A percentile compares a stretch with the other conserved stretches of the same genome.
These are phyloP conservation scores for Erebia aethiops DNA, from an alignment of 2,888 invertebrate genomes.

Conservation along the genomic window DNA sequence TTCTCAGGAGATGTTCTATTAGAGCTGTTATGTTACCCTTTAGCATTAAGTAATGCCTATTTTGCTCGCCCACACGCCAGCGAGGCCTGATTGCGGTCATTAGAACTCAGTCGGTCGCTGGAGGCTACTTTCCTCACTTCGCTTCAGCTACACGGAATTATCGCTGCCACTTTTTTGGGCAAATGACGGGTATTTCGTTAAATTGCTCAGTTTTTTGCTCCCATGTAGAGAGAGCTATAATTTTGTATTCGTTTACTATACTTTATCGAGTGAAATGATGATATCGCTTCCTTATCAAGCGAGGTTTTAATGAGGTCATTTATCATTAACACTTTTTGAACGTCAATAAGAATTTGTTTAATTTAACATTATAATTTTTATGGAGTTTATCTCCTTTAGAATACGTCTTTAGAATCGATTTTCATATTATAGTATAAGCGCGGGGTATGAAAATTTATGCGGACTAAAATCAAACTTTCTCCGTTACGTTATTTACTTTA, in stretches of 20 bases:
- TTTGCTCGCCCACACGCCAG: constrained; percentile 1
- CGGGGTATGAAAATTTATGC: too few relatives aligned
- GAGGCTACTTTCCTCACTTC: constrained; percentile 27
- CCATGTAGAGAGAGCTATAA: neutral
- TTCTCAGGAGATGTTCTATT: too few relatives aligned
- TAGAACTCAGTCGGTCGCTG: constrained; percentile 24
- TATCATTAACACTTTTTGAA: neutral
- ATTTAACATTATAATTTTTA: too few relatives aligned
- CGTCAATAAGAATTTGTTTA: too few relatives aligned
- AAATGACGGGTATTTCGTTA: constrained; percentile 16
- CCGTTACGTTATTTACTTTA: too few relatives aligned
- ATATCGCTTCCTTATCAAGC: neutral
- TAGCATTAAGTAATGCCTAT: neutral
- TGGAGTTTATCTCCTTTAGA: too few relatives aligned
- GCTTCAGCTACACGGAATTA: constrained; percentile 22
- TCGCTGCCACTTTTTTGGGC: constrained; percentile 24
- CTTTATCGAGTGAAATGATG: neutral
- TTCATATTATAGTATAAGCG: too few relatives aligned
- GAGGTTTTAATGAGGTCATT: neutral
- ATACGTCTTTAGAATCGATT: too few relatives aligned
- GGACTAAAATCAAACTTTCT: too few relatives aligned
- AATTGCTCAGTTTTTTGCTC: constrained; percentile 14
- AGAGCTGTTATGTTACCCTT: neutral
- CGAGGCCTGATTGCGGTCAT: constrained; percentile 22
- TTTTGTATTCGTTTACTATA: constrained; percentile 1